These are phyloP conservation scores for Leptopilina clavipes DNA, from an alignment of 1,140 invertebrate species.

Conservation along the genomic window DNA sequence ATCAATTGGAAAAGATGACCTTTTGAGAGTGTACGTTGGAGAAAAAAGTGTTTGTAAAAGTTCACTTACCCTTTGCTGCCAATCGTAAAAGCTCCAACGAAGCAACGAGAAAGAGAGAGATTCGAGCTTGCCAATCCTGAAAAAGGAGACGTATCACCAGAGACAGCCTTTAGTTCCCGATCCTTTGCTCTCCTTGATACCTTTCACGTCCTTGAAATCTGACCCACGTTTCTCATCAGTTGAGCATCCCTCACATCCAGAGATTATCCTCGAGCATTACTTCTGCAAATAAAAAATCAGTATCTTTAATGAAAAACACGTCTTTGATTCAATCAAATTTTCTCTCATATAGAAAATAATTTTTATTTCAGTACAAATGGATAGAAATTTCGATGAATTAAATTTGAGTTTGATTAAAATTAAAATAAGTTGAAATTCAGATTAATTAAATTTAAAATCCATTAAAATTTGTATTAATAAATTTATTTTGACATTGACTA, in stretches of 20 bases:
- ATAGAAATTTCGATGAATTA: too few species aligned
- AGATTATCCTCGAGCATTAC: too few species aligned
- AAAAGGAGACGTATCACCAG: conserved; percentile 12
- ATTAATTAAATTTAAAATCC: too few species aligned
- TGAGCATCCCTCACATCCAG: neutral
- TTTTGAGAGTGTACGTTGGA: neutral
- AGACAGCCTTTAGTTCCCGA: neutral
- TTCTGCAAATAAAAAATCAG: too few species aligned
- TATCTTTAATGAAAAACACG: too few species aligned
- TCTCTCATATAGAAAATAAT: too few species aligned
- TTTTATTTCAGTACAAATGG: too few species aligned
- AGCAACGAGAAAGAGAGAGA: neutral
- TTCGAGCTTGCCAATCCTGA: neutral
- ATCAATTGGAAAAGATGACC: neutral
- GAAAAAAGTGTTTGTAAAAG: conserved; percentile 23
- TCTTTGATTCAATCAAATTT: too few species aligned
- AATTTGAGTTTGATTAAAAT: too few species aligned
- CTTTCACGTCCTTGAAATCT: neutral
- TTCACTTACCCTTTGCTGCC: conserved; percentile 14
- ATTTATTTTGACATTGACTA: too few species aligned
- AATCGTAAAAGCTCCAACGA: conserved; percentile 2
- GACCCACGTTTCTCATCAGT: conserved; percentile 1
- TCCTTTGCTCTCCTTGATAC: conserved; percentile 5
- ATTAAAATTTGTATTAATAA: too few species aligned
- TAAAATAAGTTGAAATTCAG: too few species aligned